Percentiles rank a stretch among this genome's conserved stretches.
Evolutionary conservation across 1,140 invertebrate genomes (phyloP).

Genomic region (Meloidogyne exigua): DNA sequence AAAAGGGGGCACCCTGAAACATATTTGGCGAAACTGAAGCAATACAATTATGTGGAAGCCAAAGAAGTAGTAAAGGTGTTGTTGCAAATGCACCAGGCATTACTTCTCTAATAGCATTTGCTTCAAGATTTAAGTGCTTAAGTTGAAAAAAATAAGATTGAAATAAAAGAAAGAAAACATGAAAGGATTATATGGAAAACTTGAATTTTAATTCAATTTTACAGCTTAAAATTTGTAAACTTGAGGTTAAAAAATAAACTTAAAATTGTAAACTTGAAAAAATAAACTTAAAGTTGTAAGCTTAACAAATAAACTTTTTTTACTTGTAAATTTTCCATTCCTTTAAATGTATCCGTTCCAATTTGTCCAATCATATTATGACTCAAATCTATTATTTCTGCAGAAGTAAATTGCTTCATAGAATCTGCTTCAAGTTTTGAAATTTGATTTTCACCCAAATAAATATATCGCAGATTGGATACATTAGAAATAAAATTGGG

Average conservation of each 20-base stretch:
- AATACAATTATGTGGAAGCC: constrained; percentile 62
- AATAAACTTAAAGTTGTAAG: no score
- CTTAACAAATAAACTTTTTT: no score
- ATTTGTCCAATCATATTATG: constrained; percentile 57
- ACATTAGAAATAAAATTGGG: constrained; percentile 51
- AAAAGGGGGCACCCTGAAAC: constrained; percentile 62
- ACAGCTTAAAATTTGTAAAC: not conserved
- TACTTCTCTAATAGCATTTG: constrained; percentile 57
- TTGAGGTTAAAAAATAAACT: no score
- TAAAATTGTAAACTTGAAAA: no score
- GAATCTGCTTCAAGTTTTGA: constrained; percentile 44
- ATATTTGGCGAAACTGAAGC: constrained; percentile 48
- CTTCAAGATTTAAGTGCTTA: constrained; percentile 59
- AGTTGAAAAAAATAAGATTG: not conserved
- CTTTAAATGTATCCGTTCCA: constrained; percentile 50
- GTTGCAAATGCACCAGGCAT: constrained; percentile 58
- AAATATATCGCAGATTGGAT: constrained; percentile 56
- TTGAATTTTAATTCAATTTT: no score
- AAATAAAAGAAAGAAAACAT: no score
- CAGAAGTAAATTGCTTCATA: constrained; percentile 53
- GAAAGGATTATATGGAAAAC: no score
- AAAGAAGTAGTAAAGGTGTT: constrained; percentile 58
- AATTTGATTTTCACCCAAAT: constrained; percentile 56
- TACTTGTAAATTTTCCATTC: constrained; percentile 55
- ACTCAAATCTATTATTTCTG: constrained; percentile 60